Conservation (phyloP, 2,888 invertebrate genomes). For the Rhamnusium bicolor region DNA sequence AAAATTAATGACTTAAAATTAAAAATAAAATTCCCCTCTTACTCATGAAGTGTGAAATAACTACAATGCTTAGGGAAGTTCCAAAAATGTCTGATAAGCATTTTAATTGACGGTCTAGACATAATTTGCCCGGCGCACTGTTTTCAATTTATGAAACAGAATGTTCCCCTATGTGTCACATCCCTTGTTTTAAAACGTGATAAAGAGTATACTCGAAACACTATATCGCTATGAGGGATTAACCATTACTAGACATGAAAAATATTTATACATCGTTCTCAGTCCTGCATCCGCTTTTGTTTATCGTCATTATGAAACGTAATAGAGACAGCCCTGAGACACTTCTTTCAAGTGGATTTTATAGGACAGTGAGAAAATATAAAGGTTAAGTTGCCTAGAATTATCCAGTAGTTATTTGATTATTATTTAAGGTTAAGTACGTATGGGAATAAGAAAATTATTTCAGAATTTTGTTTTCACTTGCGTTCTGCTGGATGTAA, state of each 20-base stretch:
- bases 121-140: neutral
- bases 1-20: too few relatives aligned
- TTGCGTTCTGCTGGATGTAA: too few relatives aligned
- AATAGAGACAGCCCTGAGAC: neutral
- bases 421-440: too few relatives aligned
- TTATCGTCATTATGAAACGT: neutral
- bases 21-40: neutral
- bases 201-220: slow-evolving; percentile 23
- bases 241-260: slow-evolving; percentile 1
- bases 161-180: slow-evolving; percentile 28
- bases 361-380: neutral
- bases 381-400: neutral
- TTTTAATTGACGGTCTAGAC: slow-evolving; percentile 25
- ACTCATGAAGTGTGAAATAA: neutral
- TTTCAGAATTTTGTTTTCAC: too few relatives aligned
- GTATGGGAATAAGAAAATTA: too few relatives aligned
- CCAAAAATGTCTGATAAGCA: neutral
- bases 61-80: neutral
- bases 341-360: neutral
- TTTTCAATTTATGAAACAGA: slow-evolving; percentile 18
- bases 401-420: too few relatives aligned
- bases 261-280: neutral
- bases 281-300: neutral
- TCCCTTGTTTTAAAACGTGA: slow-evolving; percentile 20
- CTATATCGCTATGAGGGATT: slow-evolving; percentile 25